These are phyloP conservation scores for Athetis lepigone DNA, from an alignment of 2,888 invertebrate genomes.

Conservation along the genomic window DNA sequence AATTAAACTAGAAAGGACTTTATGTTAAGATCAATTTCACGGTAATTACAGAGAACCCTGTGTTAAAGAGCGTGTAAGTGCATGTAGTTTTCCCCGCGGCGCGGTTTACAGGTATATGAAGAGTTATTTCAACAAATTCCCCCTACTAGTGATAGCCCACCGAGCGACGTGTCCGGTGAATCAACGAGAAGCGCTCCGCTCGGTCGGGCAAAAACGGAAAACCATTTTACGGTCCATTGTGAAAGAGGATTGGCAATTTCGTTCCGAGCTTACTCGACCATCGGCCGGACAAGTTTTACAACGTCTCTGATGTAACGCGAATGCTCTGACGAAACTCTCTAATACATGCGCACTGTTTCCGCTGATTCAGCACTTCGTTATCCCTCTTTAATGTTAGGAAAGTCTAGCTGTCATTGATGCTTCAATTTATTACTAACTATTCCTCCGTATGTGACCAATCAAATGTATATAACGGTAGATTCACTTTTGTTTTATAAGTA, in stretches of 20 bases:
- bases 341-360: slow-evolving; percentile 71
- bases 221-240: slow-evolving; percentile 91
- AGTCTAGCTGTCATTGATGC: neutral
- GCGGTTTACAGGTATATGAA: slow-evolving; percentile 72
- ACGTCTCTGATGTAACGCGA: slow-evolving; percentile 85
- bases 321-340: slow-evolving; percentile 76
- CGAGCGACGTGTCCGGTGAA: slow-evolving; percentile 88
- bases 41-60: slow-evolving; percentile 37
- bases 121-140: slow-evolving; percentile 86
- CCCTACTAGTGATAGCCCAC: slow-evolving; percentile 85
- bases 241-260: slow-evolving; percentile 90
- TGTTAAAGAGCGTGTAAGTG: slow-evolving; percentile 42
- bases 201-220: slow-evolving; percentile 90
- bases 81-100: slow-evolving; percentile 38
- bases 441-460: neutral
- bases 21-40: slow-evolving; percentile 28
- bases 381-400: slow-evolving; percentile 35
- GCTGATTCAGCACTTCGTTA: slow-evolving; percentile 58
- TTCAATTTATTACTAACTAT: slow-evolving; percentile 15
- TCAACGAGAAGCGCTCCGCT: slow-evolving; percentile 88
- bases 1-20: slow-evolving; percentile 25
- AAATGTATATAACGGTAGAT: neutral
- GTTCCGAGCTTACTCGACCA: slow-evolving; percentile 88
- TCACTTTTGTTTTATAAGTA: no score
- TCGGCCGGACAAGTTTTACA: slow-evolving; percentile 87